phyloP scores from a whole-genome alignment of 64 coral and sea anemone species.

The Astreopora myriophthalma region DNA sequence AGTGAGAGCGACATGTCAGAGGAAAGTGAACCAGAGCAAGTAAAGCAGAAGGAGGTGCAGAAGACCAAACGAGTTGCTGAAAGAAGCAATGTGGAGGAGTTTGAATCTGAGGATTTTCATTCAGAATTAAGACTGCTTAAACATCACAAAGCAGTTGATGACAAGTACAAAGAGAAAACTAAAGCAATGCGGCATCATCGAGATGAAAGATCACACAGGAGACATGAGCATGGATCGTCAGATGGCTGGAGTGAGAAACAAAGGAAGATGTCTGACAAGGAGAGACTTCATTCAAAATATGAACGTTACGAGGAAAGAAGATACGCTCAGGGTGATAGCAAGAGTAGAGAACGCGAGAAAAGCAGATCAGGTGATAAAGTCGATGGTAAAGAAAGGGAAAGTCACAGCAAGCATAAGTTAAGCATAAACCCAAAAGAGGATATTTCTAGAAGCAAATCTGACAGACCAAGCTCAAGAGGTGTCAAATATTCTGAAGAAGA shows the following conservation, averaged over 20 bases:
- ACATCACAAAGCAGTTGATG: constrained; percentile 5
- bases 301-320: background rate
- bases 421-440: constrained; percentile 3
- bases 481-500: constrained; percentile 21
- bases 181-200: background rate
- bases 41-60: constrained; percentile 15
- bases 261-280: background rate
- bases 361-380: background rate
- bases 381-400: constrained; percentile 37
- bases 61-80: constrained; percentile 36
- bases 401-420: constrained; percentile 17
- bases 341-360: background rate
- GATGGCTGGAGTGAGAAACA: background rate
- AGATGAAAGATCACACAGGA: background rate
- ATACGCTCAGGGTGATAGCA: background rate
- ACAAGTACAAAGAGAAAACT: constrained; percentile 18
- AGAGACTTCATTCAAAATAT: background rate
- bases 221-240: background rate
- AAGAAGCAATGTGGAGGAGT: constrained; percentile 43
- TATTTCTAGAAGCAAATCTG: constrained; percentile 39
- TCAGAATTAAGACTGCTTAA: constrained; percentile 28
- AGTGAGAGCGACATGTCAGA: constrained; percentile 70
- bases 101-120: constrained; percentile 32
- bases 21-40: constrained; percentile 63
- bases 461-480: constrained; percentile 15